Percentiles rank a stretch among this genome's conserved stretches.
phyloP scores from a whole-genome alignment of 2,888 invertebrate species.

The Thereva nobilitata region DNA sequence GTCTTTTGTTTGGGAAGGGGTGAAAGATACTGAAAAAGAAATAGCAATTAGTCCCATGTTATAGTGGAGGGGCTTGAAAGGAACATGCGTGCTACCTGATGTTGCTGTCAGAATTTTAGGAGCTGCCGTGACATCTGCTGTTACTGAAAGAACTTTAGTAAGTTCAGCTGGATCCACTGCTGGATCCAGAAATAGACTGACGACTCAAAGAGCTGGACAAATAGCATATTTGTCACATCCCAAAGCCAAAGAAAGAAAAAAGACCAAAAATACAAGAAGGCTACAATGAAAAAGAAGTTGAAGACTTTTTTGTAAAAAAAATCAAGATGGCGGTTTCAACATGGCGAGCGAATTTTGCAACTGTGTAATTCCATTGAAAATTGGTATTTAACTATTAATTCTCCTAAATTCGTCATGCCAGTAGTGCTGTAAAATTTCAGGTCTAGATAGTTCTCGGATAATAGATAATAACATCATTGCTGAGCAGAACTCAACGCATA shows the following conservation, averaged over 20 bases:
- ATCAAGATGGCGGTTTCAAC: too few relatives aligned
- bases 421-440: too few relatives aligned
- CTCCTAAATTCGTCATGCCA: too few relatives aligned
- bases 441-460: too few relatives aligned
- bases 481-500: too few relatives aligned
- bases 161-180: conserved; percentile 45
- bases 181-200: conserved; percentile 45
- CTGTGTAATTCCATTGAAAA: too few relatives aligned
- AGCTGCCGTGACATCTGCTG: conserved; percentile 44
- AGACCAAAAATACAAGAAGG: neutral
- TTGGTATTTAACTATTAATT: too few relatives aligned
- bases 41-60: conserved; percentile 23
- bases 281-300: neutral
- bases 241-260: neutral
- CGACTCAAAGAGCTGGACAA: conserved; percentile 44
- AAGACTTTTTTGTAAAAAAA: too few relatives aligned
- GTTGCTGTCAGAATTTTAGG: conserved; percentile 43
- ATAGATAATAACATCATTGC: too few relatives aligned
- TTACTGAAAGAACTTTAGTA: conserved; percentile 47
- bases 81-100: conserved; percentile 42
- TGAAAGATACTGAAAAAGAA: conserved; percentile 1
- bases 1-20: neutral
- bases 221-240: conserved; percentile 41
- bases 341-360: too few relatives aligned
- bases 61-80: conserved; percentile 45